Base-by-base conservation (phyloP, 2,888 invertebrate species). In the Lepidochitona cinerea region DNA sequence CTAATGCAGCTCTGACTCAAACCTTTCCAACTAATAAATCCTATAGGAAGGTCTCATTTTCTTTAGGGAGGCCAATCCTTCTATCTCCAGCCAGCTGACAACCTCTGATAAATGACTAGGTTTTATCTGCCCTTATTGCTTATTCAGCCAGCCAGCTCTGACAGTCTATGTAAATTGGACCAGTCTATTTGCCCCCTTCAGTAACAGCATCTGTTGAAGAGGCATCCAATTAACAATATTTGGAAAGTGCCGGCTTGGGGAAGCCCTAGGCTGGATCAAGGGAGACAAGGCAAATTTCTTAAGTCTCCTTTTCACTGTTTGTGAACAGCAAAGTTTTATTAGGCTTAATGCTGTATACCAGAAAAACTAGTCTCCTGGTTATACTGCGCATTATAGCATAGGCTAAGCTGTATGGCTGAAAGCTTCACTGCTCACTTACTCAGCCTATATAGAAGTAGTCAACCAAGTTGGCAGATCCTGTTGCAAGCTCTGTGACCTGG, bases 101-200 rank as follows among this genome's bases (percentile, higher is more conserved):
- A 59, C 26, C 23, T 23, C 59, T 59, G 59, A 59, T 59, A 59
- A 59, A 59, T 59, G 59, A 32, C 29, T 59, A 32, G 29, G 32
- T 59, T 59, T 59, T 59, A 59, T 59, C 59, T 59, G 59, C 59
- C 59, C 59, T 59, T 59, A 59, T 59, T 59, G 59, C 59, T 59
- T 59, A 59, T 59, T 59, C 59, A 59, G 59, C 32, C 59, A n/a
- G n/a, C 59, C 18, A 59, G 59, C 29, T 32, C 32, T 4, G 59
- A 23, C 59, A 23, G 59, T 26, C 23, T 59, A 59, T 59, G 59
- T 59, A 59, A 59, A 59, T 59, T 59, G 59, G 59, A 29, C 59
- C 59, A 59, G 59, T 59, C 59, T 59, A 59, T 59, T 59, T 59
- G 59, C 59, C 32, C n/a, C n/a, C n/a, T 23, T 14, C 59, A 59